Evolutionary conservation across 1,140 invertebrate species (phyloP).

Genomic region (Drosophila pachea): DNA sequence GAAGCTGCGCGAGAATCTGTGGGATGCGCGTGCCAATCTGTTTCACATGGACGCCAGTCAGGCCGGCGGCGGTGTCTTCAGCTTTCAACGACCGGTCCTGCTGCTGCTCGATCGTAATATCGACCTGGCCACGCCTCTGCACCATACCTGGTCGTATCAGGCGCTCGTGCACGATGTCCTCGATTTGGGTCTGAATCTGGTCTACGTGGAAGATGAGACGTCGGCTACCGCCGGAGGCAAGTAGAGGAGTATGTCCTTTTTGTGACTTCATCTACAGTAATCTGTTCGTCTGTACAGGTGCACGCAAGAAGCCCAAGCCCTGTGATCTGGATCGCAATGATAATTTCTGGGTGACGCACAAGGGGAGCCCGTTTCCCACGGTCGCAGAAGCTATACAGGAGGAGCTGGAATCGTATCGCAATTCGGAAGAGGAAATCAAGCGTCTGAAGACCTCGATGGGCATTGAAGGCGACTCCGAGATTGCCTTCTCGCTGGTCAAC

Average conservation of each 20-base stretch:
- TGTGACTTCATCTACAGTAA: not conserved
- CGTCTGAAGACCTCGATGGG: slow-evolving; percentile 95
- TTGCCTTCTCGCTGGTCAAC: slow-evolving; percentile 89
- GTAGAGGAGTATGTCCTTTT: not conserved
- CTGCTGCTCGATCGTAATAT: slow-evolving; percentile 96
- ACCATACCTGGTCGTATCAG: slow-evolving; percentile 99
- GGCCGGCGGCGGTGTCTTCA: slow-evolving; percentile 86
- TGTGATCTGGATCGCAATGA: slow-evolving; percentile 95
- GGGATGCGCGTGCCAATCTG: slow-evolving; percentile 97
- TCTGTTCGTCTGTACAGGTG: slow-evolving; percentile 77
- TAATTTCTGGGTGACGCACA: slow-evolving; percentile 95
- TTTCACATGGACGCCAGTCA: slow-evolving; percentile 92
- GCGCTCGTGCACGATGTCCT: slow-evolving; percentile 97
- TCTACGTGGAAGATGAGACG: slow-evolving; percentile 87
- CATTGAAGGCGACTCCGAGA: slow-evolving; percentile 87
- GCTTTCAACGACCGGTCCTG: slow-evolving; percentile 95
- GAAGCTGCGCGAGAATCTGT: slow-evolving; percentile 97
- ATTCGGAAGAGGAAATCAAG: slow-evolving; percentile 97
- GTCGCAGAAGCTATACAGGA: slow-evolving; percentile 99
- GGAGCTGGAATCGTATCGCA: slow-evolving; percentile 95
- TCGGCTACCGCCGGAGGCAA: slow-evolving; percentile 33
- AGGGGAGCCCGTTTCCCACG: slow-evolving; percentile 97
- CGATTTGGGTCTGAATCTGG: slow-evolving; percentile 92
- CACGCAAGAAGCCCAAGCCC: slow-evolving; percentile 87
- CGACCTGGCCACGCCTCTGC: slow-evolving; percentile 97